Evolutionary conservation across 2,888 invertebrate species (phyloP).

Genomic region (Oligia latruncula): DNA sequence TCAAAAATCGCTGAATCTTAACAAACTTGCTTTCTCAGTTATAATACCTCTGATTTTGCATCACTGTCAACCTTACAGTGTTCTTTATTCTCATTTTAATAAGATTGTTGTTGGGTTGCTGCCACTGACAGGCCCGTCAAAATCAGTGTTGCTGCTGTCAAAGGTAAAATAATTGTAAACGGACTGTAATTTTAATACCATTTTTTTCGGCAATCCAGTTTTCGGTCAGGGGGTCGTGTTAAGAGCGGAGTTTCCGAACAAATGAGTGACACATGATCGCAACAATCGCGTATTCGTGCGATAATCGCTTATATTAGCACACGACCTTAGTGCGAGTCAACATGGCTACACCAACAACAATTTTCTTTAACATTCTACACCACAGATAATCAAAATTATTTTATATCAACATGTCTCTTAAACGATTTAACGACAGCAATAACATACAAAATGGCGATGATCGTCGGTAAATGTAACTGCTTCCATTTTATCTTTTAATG

Average conservation of each 20-base stretch:
- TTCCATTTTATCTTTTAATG: constrained; percentile 41
- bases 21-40: neutral
- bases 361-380: constrained; percentile 3
- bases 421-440: constrained; percentile 36
- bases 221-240: too few relatives aligned
- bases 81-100: too few relatives aligned
- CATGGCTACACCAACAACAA: neutral
- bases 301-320: neutral
- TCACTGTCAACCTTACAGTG: neutral
- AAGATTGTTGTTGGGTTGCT: too few relatives aligned
- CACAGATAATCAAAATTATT: constrained; percentile 33
- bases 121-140: neutral
- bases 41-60: neutral
- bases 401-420: constrained; percentile 37
- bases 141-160: neutral
- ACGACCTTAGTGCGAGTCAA: neutral
- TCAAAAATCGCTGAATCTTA: neutral
- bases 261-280: neutral
- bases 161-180: too few relatives aligned
- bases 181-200: neutral
- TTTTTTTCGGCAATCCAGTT: neutral
- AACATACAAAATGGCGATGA: constrained; percentile 36
- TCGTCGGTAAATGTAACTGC: constrained; percentile 19
- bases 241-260: neutral
- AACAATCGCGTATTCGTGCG: neutral